Percentiles rank a stretch among this genome's conserved stretches.
Conservation (phyloP, 2,797 vertebrate genomes). For the Schizopygopsis pylzovi region DNA sequence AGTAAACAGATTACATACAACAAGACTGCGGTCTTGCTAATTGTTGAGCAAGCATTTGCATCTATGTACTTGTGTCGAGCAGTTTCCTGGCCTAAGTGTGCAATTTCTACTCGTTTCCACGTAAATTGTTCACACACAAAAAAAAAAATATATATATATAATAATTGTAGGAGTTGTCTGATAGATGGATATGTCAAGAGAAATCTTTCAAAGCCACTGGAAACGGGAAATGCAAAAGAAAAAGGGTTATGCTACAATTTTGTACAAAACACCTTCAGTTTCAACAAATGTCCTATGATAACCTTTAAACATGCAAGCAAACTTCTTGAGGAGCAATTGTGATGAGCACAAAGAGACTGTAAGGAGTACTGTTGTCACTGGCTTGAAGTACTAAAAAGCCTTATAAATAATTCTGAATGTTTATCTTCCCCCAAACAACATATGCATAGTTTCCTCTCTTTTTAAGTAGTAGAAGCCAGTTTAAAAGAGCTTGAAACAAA, state of each 20-base stretch:
- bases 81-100: neutral
- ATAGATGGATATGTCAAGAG: neutral
- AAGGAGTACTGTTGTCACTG: constrained; percentile 1
- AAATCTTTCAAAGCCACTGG: neutral
- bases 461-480: neutral
- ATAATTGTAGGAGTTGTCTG: neutral
- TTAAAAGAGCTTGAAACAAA: neutral
- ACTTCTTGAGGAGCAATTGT: neutral
- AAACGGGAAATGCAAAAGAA: neutral
- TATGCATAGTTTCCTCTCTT: neutral
- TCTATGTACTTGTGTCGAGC: neutral
- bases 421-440: neutral
- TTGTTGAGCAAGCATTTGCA: neutral
- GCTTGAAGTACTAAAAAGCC: neutral
- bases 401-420: neutral
- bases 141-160: neutral
- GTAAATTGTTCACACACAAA: neutral
- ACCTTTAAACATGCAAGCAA: constrained; percentile 28
- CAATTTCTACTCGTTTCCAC: neutral
- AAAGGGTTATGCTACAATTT: neutral
- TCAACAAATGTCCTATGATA: constrained; percentile 18
- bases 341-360: constrained; percentile 5
- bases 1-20: neutral
- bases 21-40: neutral
- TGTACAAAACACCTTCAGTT: constrained; percentile 22